Percentiles rank a stretch among this genome's conserved stretches.
These are phyloP conservation scores for Pteropus rufus DNA, from an alignment of 2,797 vertebrate species.

Conservation along the genomic window DNA sequence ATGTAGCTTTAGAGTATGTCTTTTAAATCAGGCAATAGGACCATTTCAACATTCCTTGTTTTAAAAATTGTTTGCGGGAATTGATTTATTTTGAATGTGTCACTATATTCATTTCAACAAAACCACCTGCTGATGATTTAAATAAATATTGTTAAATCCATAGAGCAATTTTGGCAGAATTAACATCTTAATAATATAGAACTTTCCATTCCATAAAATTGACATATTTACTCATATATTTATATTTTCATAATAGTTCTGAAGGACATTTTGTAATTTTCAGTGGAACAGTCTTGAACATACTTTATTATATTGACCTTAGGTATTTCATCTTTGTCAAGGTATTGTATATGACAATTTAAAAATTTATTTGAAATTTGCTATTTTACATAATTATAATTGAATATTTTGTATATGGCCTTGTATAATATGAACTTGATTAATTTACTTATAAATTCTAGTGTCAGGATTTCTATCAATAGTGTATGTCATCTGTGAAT, in stretches of 20 bases:
- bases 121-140: background rate
- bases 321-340: background rate
- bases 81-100: background rate
- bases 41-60: background rate
- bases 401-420: background rate
- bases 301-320: background rate
- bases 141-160: background rate
- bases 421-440: background rate
- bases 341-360: background rate
- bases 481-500: background rate
- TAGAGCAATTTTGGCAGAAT: background rate
- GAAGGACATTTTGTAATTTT: background rate
- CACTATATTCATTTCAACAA: background rate
- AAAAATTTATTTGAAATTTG: background rate
- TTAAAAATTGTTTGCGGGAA: background rate
- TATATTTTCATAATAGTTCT: background rate
- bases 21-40: background rate
- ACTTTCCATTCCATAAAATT: background rate
- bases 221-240: background rate
- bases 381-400: background rate
- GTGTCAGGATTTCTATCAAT: background rate
- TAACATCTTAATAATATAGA: background rate
- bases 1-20: background rate
- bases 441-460: background rate
- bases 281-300: background rate